phyloP scores from a whole-genome alignment of 2,113 vertebrate species.

The Platichthys stellatus region DNA sequence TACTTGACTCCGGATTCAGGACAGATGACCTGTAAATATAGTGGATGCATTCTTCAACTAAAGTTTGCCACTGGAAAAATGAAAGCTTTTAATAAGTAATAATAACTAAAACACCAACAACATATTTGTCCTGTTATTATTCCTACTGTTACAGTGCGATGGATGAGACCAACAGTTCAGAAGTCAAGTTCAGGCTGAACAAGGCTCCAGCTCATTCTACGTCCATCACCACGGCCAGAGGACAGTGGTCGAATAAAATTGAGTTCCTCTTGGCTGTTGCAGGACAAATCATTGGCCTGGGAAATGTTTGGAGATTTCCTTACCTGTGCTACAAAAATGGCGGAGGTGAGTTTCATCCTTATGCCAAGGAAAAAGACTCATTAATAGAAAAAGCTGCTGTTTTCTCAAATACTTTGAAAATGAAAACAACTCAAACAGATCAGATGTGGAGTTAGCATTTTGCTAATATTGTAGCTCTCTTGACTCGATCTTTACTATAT shows the following conservation, averaged over 20 bases:
- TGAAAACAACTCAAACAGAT: not conserved
- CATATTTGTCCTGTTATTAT: not conserved
- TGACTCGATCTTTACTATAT: too few species aligned
- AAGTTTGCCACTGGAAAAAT: not conserved
- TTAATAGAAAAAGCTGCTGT: not conserved
- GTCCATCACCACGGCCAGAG: constrained; percentile 55
- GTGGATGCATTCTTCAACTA: not conserved
- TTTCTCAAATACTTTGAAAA: not conserved
- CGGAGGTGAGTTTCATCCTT: constrained; percentile 75
- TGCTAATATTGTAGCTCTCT: too few species aligned
- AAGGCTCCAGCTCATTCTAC: not conserved
- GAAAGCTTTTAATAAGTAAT: too few species aligned
- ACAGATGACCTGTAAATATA: not conserved
- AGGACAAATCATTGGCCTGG: constrained; percentile 84
- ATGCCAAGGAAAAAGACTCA: not conserved
- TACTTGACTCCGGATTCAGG: not conserved
- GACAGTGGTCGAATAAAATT: constrained; percentile 82
- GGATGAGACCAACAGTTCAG: constrained; percentile 54
- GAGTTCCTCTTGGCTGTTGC: constrained; percentile 85
- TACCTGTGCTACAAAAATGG: constrained; percentile 87
- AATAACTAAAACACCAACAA: too few species aligned
- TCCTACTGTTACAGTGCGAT: constrained; percentile 66
- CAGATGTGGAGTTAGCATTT: too few species aligned
- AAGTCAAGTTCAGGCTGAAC: constrained; percentile 64
- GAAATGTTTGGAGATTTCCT: constrained; percentile 86